Evolutionary conservation across 2,888 invertebrate species (phyloP), one percentile per base, ranked within the genome.

Genomic region (Trachelus troglodyta): DNA sequence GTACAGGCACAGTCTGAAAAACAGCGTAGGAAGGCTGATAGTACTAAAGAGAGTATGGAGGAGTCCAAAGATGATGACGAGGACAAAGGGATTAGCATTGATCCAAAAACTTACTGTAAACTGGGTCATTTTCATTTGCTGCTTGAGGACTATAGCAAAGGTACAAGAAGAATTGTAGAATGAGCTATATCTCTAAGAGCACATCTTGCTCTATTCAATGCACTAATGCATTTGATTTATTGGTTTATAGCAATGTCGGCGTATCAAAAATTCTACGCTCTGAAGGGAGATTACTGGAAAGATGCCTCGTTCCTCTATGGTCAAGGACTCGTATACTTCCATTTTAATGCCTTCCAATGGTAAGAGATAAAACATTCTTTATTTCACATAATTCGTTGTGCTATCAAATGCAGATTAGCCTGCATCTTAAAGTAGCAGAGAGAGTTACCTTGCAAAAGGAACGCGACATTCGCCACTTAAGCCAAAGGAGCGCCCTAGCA

Each of bases 271-370:
- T 98, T 96, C 92, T 96, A 95, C 89, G 95, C 95, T 68, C 92
- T 96, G 37, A 95, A 96, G 88, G 94, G 94, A 12, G 96, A 96
- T 83, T 96, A 96, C 88, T 98, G 98, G 97, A 96, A 96, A 91
- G 97, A 99, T 92, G 95, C 97, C 1, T 93, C 96, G 23, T 98
- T 98, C 91, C 94, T 99, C 40, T 99, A 98, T 92, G 99, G 99
- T 34, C 93, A 99, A 74, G 99, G 98, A 1, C 93, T 99, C 73
- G 98, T 98, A 81, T 99, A 99, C 92, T 98, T 98, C 91, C 98
- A 99, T 92, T 99, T 96, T 93, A 98, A 98, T 91, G 96, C 97
- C 69, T 98, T 96, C 92, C 96, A 97, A 91, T 98, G 98, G 99
- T 99, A 92, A 97, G 98, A 95, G 69, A 78, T 34, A 79, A 12